Base-by-base conservation (phyloP, 2,797 vertebrate species). In the Cephalopachus bancanus region DNA sequence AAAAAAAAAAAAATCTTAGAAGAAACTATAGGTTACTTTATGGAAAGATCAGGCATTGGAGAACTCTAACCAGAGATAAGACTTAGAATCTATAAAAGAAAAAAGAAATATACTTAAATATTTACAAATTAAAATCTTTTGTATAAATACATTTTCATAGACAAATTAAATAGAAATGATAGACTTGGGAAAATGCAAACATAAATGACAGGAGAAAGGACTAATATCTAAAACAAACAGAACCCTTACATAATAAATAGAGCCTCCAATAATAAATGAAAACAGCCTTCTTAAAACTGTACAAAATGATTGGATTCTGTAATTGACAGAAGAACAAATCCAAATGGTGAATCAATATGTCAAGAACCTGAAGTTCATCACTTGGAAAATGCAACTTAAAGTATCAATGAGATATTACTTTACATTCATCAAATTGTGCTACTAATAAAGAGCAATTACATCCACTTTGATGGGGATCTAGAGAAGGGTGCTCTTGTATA, bases 61-160 rank as follows among this genome's bases (percentile, higher is more conserved):
- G 37, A 44, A 6, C 5, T 76, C 12, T 64, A 80, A 2, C 90
- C 64, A 85, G 37, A 71, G 57, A 78, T 33, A 71, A 12, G 22
- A 57, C 12, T 94, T 49, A 92, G 49, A 86, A 53, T 86, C n/a
- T 81, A 53, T 72, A 33, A 71, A 69, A 88, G 1, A 71, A 59
- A 84, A 69, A 64, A 88, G 1, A 75, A 57, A 53, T 53, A 57
- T 62, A 78, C 64, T 75, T 7, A 93, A n/a, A 85, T 51, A 81
- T 80, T 94, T 95, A 85, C 24, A 85, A 94, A 79, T 75, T 76
- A 76, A 93, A 89, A 57, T 1, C 5, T 57, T 51, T 81, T 96
- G 5, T 22, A 59, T 89, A 75, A 78, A 91, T 26, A 87, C 62
- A 33, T 88, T 90, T 4, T 20, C 59, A 59, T 71, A 80, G 51